Conservation (phyloP, 2,888 invertebrate genomes). For the Pherbina coryleti region DNA sequence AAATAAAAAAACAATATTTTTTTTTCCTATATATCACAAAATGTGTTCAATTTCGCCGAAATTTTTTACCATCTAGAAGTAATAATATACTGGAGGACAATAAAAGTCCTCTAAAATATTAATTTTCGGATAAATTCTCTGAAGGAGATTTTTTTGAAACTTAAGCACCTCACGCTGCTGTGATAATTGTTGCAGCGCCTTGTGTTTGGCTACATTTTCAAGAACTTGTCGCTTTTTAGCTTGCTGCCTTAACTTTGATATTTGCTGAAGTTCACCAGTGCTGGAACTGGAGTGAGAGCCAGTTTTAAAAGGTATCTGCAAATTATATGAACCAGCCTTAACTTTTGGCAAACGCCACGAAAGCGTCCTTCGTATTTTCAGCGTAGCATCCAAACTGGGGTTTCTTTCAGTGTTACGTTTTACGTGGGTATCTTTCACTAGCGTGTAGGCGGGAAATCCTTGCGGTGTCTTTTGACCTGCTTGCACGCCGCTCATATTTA, state of each 20-base stretch:
- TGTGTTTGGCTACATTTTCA: background rate
- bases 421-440: no score
- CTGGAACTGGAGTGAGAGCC: no score
- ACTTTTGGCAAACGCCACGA: background rate
- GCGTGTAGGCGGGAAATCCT: constrained; percentile 58
- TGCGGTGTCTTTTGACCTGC: constrained; percentile 58
- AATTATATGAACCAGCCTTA: background rate
- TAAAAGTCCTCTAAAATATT: constrained; percentile 57
- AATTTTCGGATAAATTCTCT: constrained; percentile 46
- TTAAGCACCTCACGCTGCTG: constrained; percentile 31
- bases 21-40: background rate
- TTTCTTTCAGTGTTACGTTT: no score
- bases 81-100: constrained; percentile 39
- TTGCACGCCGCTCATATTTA: constrained; percentile 52
- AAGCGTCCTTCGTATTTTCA: background rate
- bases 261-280: no score
- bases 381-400: background rate
- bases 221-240: no score
- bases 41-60: background rate
- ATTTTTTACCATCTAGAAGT: background rate
- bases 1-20: no score
- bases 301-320: no score
- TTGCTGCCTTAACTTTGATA: no score
- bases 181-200: background rate
- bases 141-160: constrained; percentile 39